phyloP scores from a whole-genome alignment of 2,113 vertebrate genomes.

The Phrynocephalus versicolor region DNA sequence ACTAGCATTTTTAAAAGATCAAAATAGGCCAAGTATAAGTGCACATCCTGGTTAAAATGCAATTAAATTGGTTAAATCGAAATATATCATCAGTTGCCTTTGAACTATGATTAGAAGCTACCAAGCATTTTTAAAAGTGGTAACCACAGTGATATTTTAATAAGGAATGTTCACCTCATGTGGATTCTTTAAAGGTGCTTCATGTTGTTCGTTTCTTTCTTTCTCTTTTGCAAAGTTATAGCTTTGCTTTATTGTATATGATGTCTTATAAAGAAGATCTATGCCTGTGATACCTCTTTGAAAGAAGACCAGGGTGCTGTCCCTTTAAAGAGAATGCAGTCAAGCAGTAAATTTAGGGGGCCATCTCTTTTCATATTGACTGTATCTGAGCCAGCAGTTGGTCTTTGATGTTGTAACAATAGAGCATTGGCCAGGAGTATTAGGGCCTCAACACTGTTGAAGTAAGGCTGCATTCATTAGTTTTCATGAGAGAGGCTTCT shows the following conservation, averaged over 20 bases:
- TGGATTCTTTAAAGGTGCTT: slow-evolving; percentile 70
- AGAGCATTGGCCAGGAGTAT: slow-evolving; percentile 70
- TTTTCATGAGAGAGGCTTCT: slow-evolving; percentile 58
- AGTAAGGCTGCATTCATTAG: slow-evolving; percentile 67
- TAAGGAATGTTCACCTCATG: slow-evolving; percentile 74
- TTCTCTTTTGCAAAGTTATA: slow-evolving; percentile 70
- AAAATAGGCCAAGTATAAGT: slow-evolving; percentile 22
- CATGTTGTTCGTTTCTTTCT: not conserved
- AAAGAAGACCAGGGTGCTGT: slow-evolving; percentile 73
- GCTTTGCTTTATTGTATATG: slow-evolving; percentile 77
- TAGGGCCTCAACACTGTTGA: slow-evolving; percentile 65
- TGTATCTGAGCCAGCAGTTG: slow-evolving; percentile 78
- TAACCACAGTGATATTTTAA: slow-evolving; percentile 81
- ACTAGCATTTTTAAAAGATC: not conserved
- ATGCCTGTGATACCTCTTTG: slow-evolving; percentile 75
- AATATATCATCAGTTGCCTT: slow-evolving; percentile 52
- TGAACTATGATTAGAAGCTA: slow-evolving; percentile 71
- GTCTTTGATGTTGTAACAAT: slow-evolving; percentile 84
- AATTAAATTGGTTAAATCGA: slow-evolving; percentile 55
- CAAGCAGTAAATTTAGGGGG: slow-evolving; percentile 83
- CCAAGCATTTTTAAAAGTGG: slow-evolving; percentile 65
- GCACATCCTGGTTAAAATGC: slow-evolving; percentile 61
- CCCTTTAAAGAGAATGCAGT: slow-evolving; percentile 81
- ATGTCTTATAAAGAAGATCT: slow-evolving; percentile 85
- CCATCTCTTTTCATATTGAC: slow-evolving; percentile 80